Evolutionary conservation across 1,140 invertebrate species (phyloP).

Genomic region (Psix sp.): DNA sequence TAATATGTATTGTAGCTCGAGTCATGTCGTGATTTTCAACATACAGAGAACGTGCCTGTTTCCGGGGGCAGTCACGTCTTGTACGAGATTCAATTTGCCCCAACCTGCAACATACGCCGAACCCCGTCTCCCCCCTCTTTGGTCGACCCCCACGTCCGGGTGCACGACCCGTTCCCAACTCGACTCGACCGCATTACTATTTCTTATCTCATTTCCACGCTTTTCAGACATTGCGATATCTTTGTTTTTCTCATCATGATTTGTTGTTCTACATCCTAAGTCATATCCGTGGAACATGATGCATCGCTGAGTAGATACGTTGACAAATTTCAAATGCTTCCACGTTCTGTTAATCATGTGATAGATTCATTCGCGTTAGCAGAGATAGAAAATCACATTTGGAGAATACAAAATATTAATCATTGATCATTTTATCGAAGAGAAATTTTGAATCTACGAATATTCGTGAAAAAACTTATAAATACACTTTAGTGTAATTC

Average conservation of each 20-base stretch:
- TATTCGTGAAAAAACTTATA: no score
- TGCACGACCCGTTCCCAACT: not conserved
- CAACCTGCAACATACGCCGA: constrained; percentile 26
- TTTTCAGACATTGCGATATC: constrained; percentile 10
- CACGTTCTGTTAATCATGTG: no score
- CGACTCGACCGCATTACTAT: constrained; percentile 39
- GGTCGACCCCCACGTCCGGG: constrained; percentile 3
- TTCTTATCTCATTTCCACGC: constrained; percentile 40
- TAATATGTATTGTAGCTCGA: constrained; percentile 71
- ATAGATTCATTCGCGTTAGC: no score
- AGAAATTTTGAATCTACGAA: no score
- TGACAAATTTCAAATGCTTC: constrained; percentile 9
- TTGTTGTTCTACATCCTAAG: constrained; percentile 21
- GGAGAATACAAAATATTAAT: no score
- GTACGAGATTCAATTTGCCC: constrained; percentile 73
- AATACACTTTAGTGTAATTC: no score
- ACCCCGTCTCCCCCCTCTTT: not conserved
- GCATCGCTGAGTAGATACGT: not conserved
- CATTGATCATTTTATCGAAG: no score
- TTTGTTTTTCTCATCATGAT: constrained; percentile 10
- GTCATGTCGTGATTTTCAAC: constrained; percentile 75
- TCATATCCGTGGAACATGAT: constrained; percentile 6
- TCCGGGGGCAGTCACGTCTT: constrained; percentile 75
- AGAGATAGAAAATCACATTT: no score
- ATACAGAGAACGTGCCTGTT: constrained; percentile 67